A percentile compares a stretch with the other conserved stretches of the same genome.
These are phyloP conservation scores for Taeniopygia guttata DNA, from an alignment of 2,797 vertebrate genomes.

Conservation along the genomic window DNA sequence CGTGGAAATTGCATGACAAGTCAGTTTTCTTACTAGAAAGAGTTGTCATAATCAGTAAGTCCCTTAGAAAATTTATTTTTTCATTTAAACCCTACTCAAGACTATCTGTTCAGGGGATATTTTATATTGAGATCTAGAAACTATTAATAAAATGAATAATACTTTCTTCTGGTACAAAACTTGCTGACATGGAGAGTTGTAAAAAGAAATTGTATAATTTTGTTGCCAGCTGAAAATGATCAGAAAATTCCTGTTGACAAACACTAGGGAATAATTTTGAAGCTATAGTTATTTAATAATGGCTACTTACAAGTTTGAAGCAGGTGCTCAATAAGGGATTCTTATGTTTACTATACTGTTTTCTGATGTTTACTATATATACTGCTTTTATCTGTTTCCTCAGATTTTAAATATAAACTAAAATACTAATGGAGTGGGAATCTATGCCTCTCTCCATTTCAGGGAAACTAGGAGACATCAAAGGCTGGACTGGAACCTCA, in stretches of 20 bases:
- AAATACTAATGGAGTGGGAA: neutral
- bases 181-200: neutral
- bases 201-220: neutral
- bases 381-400: neutral
- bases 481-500: neutral
- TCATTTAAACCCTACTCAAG: neutral
- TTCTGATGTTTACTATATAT: too few relatives aligned
- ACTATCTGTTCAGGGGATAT: neutral
- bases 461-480: neutral
- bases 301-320: neutral
- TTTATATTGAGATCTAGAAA: neutral
- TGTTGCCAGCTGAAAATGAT: neutral
- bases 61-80: neutral
- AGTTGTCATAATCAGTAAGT: neutral
- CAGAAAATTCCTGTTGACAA: neutral
- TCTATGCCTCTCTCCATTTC: neutral
- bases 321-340: neutral
- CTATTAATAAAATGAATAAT: neutral
- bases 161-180: neutral
- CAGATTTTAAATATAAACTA: neutral
- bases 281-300: neutral
- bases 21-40: neutral
- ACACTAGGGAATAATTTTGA: neutral
- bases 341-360: neutral
- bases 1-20: neutral